Evolutionary conservation across 2,797 vertebrate species (phyloP), one percentile per base, ranked within the genome.

Genomic region (Lophius americanus): DNA sequence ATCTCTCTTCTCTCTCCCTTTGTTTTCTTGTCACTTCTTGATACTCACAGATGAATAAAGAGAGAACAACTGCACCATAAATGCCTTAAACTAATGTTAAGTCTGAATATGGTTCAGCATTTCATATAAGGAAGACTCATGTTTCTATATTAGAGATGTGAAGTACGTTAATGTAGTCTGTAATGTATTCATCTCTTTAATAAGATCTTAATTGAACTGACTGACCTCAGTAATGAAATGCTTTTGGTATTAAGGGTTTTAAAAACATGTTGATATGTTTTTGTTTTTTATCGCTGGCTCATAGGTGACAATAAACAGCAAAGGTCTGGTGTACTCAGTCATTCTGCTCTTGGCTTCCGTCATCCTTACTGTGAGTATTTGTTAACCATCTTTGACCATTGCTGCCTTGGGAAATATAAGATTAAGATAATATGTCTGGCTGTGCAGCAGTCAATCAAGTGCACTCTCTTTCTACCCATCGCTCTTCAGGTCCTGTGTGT

Each of bases 271-370:
- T 51, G 13, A 42, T 43, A 3, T 11, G 4, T 3, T 43, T 43
- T 43, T 43, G 2, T 75, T 57, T 54, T 0, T 63, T 9, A 14
- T 76, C 23, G 57, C 0, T 79, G 43, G 47, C n/a, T 79, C 78
- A 49, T 62, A 95, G 94, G 94, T 95, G 61, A 91, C 84, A 44
- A 94, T 95, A 75, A 95, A 95, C 89, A 95, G 93, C 73, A 93
- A 77, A 75, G 94, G 94, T 7, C 85, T 95, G 84, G 85, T 95
- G 57, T 95, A 95, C 83, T 95, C 94, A 1, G 93, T 95, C 63
- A 89, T 95, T 53, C 89, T 95, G 70, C 92, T 95, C 44, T 67
- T 95, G 73, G 94, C 94, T 35, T 95, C 94, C 0, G 94, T 95
- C 78, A 85, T 75, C 5, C 91, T 95, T 7, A 94, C 94, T 61